Base-by-base conservation (phyloP, 2,888 invertebrate species). In the Netelia virgata region DNA sequence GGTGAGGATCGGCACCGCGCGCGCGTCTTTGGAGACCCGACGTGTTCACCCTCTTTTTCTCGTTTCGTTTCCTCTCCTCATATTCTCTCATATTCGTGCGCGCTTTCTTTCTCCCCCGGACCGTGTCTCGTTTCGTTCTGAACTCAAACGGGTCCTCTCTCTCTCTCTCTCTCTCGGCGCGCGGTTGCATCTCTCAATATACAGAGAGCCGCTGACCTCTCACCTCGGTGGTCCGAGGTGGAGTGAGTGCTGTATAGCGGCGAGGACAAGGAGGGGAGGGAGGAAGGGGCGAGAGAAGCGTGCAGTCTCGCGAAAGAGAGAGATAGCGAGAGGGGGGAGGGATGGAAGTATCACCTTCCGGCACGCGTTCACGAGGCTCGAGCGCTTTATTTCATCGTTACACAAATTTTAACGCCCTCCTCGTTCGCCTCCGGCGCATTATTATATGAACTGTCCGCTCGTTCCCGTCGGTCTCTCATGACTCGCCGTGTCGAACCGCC, bases 161-260 rank as follows among this genome's bases (percentile, higher is more conserved):
- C 36, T 36, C 36, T 36, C 36, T 6, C 36, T 36, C 36, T 36
- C 36, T 36, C 6, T 36, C 36, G 16, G 73, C 16, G 41, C 72
- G 59, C 78, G 47, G 61, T 69, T 64, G 69, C 69, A 78, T 79
- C 74, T 79, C 74, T 79, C 74, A 79, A 83, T 83, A 83, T 47
- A 70, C 61, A 43, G 43, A 63, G 47, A 53, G 43, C 18, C 18
- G n/a, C 73, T 75, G 82, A 84, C 84, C 82, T 72, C 55, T 73
- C 18, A 84, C 78, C 75, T 36, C 41, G 50, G 23, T n/a, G 53
- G 6, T 18, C 41, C 66, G 57, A 61, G 57, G 14, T 3, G 57
- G 57, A 57, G 18, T 9, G 16, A 57, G 57, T 20, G 3, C 55
- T 16, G n/a, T n/a, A n/a, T 3, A 57, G 9, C 16, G 57, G 36